Base-by-base conservation (phyloP, 1,140 invertebrate genomes). In the Pseudomyrmex concolor region DNA sequence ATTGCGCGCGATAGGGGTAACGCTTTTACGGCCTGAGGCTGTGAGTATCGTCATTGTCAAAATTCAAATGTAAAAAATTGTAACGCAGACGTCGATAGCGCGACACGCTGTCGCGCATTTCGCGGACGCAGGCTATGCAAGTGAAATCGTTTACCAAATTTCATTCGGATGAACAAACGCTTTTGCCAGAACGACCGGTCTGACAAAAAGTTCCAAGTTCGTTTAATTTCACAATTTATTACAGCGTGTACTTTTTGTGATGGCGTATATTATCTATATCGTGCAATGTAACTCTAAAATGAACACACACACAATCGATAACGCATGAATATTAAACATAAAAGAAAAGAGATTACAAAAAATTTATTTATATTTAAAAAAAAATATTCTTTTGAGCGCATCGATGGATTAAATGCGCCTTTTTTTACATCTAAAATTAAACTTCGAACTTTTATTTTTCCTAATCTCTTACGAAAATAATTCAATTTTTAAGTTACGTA, bases 1-100 rank as follows among this genome's bases (percentile, higher is more conserved):
- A 91, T 93, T 93, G 90, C 89, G 85, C 89, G 81, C 87, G 94
- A 94, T 94, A 93, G 93, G 93, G 94, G 93, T 94, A 94, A 93
- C 92, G 77, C 92, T 93, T 93, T 92, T 88, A 90, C 89, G 62
- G 84, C 91, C 86, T 54, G 74, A 83, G 83, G 82, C 74, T 34
- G 87, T 68, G 54, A 74, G 48, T 84, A 59, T 78, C 64, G 82
- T 89, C 88, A 87, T 89, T 90, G 89, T 90, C 73, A 57, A 84
- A 76, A 89, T 89, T 89, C 84, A 84, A 83, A 89, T 89, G 77
- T 84, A 86, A 86, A 86, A 89, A 89, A 89, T 84, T 71, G 54
- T 71, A n/a, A 57, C 50, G 66, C 51, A 51, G 7, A 55, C 43
- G 66, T 57, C 72, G 17, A 50, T 59, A 67, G 66, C 63, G 68